Evolutionary conservation across 2,888 invertebrate species (phyloP), one percentile per base, ranked within the genome.

Genomic region (Eupithecia subfuscata): DNA sequence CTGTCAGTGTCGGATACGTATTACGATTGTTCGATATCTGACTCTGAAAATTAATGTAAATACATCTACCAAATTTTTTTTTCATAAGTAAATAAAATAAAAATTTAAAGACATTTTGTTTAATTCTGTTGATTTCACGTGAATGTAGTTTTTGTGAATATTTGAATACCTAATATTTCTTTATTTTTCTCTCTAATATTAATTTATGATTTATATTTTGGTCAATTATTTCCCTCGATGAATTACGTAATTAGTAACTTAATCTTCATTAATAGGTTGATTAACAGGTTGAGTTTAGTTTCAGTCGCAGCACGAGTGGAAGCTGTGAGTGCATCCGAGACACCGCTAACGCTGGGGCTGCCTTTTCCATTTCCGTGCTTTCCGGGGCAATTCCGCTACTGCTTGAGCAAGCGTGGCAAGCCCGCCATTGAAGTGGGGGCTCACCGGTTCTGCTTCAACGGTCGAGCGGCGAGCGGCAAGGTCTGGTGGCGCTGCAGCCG

Each of bases 401-500:
- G 95, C 79, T 87, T 95, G 82, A 95, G 94, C 84, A 94, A 95
- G 83, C 89, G 95, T 4, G 95, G 95, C 45, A 94, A 94, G 84
- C 94, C 93, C 48, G 94, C 95, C 45, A 95, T 95, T 76, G 94
- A 95, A 82, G 93, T 95, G 76, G 95, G 94, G 69, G 94, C 95
- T 45, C 95, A 95, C 84, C 88, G 95, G 79, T 95, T 95, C 82
- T 95, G 94, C 83, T 94, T 94, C 84, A 94, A 95, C 83, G 95
- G 94, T 8, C 92, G 94, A 68, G 94, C 95, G 8, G 95, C 94
- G 40, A 94, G 94, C 79, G 95, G 94, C 75, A 95, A 95, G 84
- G 94, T 95, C 48, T 94, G 95, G 95, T 95, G 95, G 95, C 90
- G 95, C 0, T 95, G 95, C 82, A 94, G 94, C 69, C 88, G 95